phyloP scores from a whole-genome alignment of 1,140 invertebrate species.

The Pseudoatta argentina region DNA sequence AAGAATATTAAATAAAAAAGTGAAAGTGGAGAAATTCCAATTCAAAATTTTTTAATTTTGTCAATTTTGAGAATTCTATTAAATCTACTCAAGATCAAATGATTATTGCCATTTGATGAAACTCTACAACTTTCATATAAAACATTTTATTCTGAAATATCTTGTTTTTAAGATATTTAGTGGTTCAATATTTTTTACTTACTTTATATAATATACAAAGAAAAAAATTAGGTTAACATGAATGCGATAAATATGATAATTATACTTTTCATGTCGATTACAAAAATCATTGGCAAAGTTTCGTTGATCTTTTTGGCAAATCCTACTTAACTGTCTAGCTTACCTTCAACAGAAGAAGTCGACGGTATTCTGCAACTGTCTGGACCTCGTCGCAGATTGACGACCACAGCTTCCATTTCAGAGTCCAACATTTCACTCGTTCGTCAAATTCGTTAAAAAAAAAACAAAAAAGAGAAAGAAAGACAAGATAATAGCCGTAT shows the following conservation, averaged over 20 bases:
- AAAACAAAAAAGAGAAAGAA: neutral
- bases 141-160: no score
- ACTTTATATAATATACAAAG: neutral
- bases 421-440: conserved; percentile 24
- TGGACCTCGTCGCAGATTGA: conserved; percentile 54
- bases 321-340: neutral
- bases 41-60: no score
- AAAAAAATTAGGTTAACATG: conserved; percentile 1
- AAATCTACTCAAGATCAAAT: no score
- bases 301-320: neutral
- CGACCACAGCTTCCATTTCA: neutral
- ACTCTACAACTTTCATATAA: no score
- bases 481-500: neutral
- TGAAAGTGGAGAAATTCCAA: no score
- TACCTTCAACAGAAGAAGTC: conserved; percentile 20
- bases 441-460: neutral
- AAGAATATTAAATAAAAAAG: no score
- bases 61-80: no score
- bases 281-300: neutral
- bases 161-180: no score
- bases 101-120: no score
- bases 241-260: neutral
- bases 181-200: no score
- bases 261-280: neutral
- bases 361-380: conserved; percentile 58